phyloP scores from a whole-genome alignment of 2,888 invertebrate species.

The Branchellion lobata region DNA sequence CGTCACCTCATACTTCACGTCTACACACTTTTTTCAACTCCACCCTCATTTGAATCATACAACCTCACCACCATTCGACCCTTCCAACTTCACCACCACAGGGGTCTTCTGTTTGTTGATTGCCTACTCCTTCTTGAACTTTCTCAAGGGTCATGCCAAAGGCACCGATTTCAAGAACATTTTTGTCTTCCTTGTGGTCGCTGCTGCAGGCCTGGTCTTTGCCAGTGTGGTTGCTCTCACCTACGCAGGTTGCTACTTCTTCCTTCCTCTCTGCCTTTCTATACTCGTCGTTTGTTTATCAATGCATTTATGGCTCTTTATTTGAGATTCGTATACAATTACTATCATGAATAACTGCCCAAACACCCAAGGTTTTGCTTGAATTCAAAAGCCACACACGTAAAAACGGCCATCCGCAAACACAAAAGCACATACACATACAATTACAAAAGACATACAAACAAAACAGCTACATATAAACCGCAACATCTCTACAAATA shows the following conservation, averaged over 20 bases:
- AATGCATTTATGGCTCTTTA: background rate
- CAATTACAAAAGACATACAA: too few relatives aligned
- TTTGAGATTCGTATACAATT: background rate
- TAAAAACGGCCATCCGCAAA: too few relatives aligned
- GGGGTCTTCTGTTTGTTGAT: conserved; percentile 93
- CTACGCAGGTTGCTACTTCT: conserved; percentile 69
- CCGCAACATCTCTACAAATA: background rate
- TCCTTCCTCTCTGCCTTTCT: too few relatives aligned
- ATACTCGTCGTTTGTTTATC: too few relatives aligned
- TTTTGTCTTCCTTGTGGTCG: conserved; percentile 72
- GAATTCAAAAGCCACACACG: too few relatives aligned
- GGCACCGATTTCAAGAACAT: conserved; percentile 86
- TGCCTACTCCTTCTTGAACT: conserved; percentile 81
- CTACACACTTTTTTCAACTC: too few relatives aligned
- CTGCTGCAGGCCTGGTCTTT: conserved; percentile 79
- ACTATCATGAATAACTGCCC: background rate
- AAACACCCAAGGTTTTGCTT: too few relatives aligned
- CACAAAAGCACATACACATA: too few relatives aligned
- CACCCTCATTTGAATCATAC: too few relatives aligned
- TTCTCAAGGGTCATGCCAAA: conserved; percentile 81
- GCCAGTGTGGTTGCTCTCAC: conserved; percentile 83
- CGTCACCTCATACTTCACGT: too few relatives aligned
- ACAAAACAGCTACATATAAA: too few relatives aligned
- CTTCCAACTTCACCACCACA: conserved; percentile 57
- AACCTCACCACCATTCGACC: too few relatives aligned